Evolutionary conservation across 1,140 invertebrate genomes (phyloP).

Genomic region (Acromyrmex heyeri): DNA sequence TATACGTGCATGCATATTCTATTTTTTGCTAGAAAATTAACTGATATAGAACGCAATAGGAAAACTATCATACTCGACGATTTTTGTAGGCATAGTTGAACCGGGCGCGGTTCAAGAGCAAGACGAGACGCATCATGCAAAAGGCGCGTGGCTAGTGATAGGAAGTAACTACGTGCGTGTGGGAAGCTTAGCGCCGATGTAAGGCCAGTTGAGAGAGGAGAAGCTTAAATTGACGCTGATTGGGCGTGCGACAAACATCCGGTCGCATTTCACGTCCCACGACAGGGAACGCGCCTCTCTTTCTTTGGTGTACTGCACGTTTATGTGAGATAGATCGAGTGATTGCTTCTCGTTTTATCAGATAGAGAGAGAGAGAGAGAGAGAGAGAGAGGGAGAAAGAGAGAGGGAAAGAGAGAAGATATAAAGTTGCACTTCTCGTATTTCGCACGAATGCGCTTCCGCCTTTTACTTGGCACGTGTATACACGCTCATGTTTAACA

Average conservation of each 20-base stretch:
- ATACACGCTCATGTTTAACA: conserved; percentile 9
- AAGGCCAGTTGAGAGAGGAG: conserved; percentile 55
- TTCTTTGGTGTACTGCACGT: conserved; percentile 5
- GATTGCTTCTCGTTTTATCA: conserved; percentile 41
- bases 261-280: conserved; percentile 74
- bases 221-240: conserved; percentile 81
- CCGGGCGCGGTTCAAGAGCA: background rate
- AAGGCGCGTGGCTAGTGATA: conserved; percentile 42
- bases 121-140: conserved; percentile 40
- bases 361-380: no score
- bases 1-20: background rate
- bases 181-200: conserved; percentile 65
- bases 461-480: conserved; percentile 18
- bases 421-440: conserved; percentile 4
- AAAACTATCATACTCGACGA: background rate
- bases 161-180: conserved; percentile 53
- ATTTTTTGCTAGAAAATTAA: background rate
- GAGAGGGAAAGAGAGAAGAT: background rate
- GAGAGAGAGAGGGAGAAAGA: no score
- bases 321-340: conserved; percentile 4
- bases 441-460: conserved; percentile 38
- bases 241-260: conserved; percentile 81
- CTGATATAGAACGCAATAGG: background rate
- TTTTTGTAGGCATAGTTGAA: background rate
- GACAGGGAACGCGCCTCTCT: conserved; percentile 63